These are phyloP conservation scores for Latheticus oryzae DNA, from an alignment of 2,888 invertebrate genomes.

Conservation along the genomic window DNA sequence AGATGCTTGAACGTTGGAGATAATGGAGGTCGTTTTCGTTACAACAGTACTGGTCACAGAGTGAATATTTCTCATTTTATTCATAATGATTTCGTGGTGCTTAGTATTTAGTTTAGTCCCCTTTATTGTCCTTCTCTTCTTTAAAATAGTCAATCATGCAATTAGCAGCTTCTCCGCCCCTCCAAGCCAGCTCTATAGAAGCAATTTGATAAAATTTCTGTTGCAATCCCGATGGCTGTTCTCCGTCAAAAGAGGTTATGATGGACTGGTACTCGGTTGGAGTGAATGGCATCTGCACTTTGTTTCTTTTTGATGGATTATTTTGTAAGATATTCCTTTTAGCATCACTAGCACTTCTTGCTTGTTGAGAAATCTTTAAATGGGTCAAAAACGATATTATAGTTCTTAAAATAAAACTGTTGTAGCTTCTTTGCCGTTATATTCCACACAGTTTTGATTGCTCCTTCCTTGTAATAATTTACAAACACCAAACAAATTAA, in stretches of 20 bases:
- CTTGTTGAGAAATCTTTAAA: neutral
- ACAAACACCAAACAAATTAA: neutral
- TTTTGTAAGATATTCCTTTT: slow-evolving; percentile 1
- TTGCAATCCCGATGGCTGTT: slow-evolving; percentile 3
- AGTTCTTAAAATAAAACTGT: neutral
- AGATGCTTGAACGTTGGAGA: slow-evolving; percentile 1
- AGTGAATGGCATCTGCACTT: neutral
- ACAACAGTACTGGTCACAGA: neutral
- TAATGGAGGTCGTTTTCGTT: neutral
- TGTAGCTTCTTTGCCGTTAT: neutral
- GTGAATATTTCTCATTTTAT: slow-evolving; percentile 1
- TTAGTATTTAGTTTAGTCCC: neutral
- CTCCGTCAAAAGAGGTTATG: slow-evolving; percentile 6
- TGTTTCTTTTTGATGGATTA: neutral
- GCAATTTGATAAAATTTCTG: slow-evolving; percentile 7
- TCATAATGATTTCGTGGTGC: neutral
- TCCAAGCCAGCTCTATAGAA: slow-evolving; percentile 1
- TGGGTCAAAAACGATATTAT: neutral
- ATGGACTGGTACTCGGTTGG: slow-evolving; percentile 1
- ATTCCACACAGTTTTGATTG: neutral
- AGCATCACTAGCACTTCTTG: neutral
- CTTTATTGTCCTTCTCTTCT: neutral
- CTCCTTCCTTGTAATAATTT: neutral
- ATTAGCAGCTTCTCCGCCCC: slow-evolving; percentile 8
- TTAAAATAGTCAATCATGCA: neutral